These are phyloP conservation scores for Hymenochirus boettgeri DNA, from an alignment of 2,113 vertebrate genomes.

Conservation along the genomic window DNA sequence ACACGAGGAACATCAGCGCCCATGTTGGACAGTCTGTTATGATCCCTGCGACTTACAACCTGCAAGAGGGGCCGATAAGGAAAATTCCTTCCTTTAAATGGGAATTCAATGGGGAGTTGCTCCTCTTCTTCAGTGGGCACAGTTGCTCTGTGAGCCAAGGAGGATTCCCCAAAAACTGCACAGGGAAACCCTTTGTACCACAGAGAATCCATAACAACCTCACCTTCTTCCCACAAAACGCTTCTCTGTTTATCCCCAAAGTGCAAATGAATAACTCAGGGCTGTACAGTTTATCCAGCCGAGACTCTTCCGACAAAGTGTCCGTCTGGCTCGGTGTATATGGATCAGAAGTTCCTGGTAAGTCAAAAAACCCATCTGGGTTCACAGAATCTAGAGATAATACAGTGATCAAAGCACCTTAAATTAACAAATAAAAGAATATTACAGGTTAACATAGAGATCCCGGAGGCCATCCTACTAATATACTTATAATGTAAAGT, in stretches of 20 bases:
- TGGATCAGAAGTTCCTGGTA: not conserved
- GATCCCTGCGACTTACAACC: not conserved
- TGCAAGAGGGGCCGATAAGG: not conserved
- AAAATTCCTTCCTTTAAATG: conserved; percentile 3
- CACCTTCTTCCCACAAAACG: not conserved
- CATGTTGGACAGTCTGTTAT: not conserved
- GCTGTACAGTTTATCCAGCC: not conserved
- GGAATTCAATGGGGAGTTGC: not conserved
- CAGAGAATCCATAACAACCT: not conserved
- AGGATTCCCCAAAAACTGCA: not conserved
- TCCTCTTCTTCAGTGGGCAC: not conserved
- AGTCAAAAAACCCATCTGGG: too few relatives aligned
- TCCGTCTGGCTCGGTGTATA: not conserved
- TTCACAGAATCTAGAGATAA: too few relatives aligned
- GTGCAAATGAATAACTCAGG: not conserved
- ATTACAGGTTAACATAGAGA: too few relatives aligned
- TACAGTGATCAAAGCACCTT: too few relatives aligned
- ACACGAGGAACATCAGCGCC: not conserved
- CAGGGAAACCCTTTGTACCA: not conserved
- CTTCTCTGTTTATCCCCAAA: not conserved
- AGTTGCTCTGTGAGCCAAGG: not conserved
- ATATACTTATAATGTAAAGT: too few relatives aligned
- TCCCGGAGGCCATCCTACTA: too few relatives aligned
- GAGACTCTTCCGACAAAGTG: not conserved
- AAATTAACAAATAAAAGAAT: too few relatives aligned